Evolutionary conservation across 1,140 invertebrate species (phyloP), one percentile per base, ranked within the genome.

Genomic region (Lutraria rhynchaena): DNA sequence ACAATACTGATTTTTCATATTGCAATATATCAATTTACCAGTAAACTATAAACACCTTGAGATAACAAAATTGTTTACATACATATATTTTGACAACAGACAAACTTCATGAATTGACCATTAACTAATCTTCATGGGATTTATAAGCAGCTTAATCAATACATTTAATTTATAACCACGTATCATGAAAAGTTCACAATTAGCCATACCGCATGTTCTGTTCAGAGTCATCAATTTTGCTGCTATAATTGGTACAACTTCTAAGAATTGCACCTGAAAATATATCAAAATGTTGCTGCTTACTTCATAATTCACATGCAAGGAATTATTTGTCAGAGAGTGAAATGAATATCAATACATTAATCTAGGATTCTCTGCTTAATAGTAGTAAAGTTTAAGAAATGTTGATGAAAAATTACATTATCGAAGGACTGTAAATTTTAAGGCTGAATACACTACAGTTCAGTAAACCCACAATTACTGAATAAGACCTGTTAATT

Each of bases 241-340:
- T 46, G n/a, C 33, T 67, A 1, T 37, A 67, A 24, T 67, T 37
- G 44, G 17, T 49, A 11, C 5, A 27, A 31, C 63, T 67, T 27
- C 29, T 67, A 31, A 67, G 13, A 7, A 67, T 24, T 49, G 63
- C 63, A 67, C 11, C 63, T 67, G 61, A 41, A 65, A 11, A 49
- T 49, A 49, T 49, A 49, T n/a, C n/a, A n/a, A n/a, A n/a, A n/a
- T n/a, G n/a, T n/a, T n/a, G n/a, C n/a, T n/a, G n/a, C n/a, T n/a
- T n/a, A n/a, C n/a, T n/a, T n/a, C n/a, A n/a, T n/a, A n/a, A n/a
- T n/a, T n/a, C n/a, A n/a, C n/a, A n/a, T n/a, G n/a, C 44, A 49
- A 11, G 44, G 44, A 49, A 49, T 49, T 19, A 49, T 49, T 19
- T 49, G 19, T 11, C 44, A 49, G 19, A 49, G 9, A 49, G 44